Conservation (phyloP, 2,113 vertebrate genomes). For the Mus spicilegus region DNA sequence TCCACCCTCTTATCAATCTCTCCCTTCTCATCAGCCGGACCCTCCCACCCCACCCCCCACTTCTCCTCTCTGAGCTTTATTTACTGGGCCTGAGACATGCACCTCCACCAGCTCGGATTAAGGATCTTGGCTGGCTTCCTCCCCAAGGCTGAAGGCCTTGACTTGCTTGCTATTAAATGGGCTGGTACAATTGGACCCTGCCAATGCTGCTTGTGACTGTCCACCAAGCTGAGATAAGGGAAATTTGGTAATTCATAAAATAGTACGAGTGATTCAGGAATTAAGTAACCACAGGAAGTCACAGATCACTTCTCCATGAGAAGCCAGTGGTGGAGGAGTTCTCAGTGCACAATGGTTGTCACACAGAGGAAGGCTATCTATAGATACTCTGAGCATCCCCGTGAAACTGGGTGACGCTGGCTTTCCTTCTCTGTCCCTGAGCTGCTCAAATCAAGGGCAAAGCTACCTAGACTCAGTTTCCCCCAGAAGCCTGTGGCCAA, state of each 20-base stretch:
- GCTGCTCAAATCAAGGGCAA: not conserved
- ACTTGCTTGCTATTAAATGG: no score
- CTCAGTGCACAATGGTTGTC: not conserved
- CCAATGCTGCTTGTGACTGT: not conserved
- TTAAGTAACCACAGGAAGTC: not conserved
- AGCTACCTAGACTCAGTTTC: not conserved
- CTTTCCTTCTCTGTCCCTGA: not conserved
- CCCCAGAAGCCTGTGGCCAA: not conserved
- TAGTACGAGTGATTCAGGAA: not conserved
- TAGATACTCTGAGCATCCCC: not conserved
- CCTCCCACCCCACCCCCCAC: no score
- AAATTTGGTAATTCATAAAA: not conserved
- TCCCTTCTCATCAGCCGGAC: not conserved
- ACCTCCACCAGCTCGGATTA: not conserved
- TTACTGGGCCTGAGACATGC: not conserved
- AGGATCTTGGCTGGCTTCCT: not conserved
- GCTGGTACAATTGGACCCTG: no score
- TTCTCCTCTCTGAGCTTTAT: not conserved
- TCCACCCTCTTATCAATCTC: not conserved
- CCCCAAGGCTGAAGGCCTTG: not conserved
- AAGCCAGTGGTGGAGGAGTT: not conserved
- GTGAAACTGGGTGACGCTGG: not conserved
- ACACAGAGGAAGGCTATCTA: fast-evolving
- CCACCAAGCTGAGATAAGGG: fast-evolving
- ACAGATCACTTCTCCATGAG: not conserved